Conservation (phyloP, 1,140 invertebrate species). For the Hypsibius dujardini region DNA sequence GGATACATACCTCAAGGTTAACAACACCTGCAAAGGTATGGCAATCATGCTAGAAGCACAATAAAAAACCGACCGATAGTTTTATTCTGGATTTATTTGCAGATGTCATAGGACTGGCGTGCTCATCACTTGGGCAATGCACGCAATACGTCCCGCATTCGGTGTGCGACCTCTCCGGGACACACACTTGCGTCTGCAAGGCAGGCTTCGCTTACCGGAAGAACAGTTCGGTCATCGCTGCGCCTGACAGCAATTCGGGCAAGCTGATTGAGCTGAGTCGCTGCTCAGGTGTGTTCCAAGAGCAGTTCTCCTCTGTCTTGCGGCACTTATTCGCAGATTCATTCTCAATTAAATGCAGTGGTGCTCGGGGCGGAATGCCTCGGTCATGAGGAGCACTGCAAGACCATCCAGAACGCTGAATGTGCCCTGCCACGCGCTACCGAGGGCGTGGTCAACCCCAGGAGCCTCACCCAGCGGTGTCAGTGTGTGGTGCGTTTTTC, state of each 20-base stretch:
- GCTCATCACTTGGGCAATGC: slow-evolving; percentile 3
- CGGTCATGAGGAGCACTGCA: neutral
- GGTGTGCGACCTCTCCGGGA: neutral
- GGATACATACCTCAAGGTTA: neutral
- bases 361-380: neutral
- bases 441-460: too few species aligned
- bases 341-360: neutral
- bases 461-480: neutral
- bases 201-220: neutral
- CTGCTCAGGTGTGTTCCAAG: too few species aligned
- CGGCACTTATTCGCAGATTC: too few species aligned
- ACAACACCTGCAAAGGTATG: neutral
- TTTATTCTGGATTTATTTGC: neutral
- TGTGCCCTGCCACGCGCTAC: neutral
- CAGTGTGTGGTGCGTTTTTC: neutral
- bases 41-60: neutral
- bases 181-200: neutral
- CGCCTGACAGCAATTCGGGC: too few species aligned
- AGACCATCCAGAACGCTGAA: neutral
- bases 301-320: too few species aligned
- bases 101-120: neutral
- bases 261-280: too few species aligned
- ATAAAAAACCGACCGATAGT: neutral
- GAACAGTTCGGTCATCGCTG: neutral
- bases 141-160: neutral